A percentile compares a stretch with the other conserved stretches of the same genome.
Evolutionary conservation across 2,888 invertebrate species (phyloP).

Genomic region (Steromphala cineraria): DNA sequence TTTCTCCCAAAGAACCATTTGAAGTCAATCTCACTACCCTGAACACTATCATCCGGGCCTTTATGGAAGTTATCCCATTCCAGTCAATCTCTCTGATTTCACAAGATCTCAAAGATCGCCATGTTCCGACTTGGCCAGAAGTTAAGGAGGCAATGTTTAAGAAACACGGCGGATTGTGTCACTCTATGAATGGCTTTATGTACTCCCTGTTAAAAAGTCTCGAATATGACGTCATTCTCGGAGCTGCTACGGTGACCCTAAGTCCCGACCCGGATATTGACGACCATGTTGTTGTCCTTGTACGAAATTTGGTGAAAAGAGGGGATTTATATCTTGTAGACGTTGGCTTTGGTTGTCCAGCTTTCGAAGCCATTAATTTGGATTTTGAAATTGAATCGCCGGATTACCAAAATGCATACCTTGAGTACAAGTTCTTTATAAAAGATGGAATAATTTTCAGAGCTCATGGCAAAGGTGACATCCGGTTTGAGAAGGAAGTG

Average conservation of each 20-base stretch:
- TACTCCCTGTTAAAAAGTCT: slow-evolving; percentile 37
- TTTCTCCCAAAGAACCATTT: too few relatives aligned
- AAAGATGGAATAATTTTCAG: slow-evolving; percentile 36
- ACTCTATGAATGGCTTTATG: slow-evolving; percentile 38
- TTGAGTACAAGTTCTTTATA: slow-evolving; percentile 45
- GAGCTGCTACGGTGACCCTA: slow-evolving; percentile 30
- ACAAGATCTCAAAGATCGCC: slow-evolving; percentile 19
- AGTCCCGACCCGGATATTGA: slow-evolving; percentile 26
- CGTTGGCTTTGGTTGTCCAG: slow-evolving; percentile 40
- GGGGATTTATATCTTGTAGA: slow-evolving; percentile 42
- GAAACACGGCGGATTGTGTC: slow-evolving; percentile 45
- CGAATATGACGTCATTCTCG: slow-evolving; percentile 30
- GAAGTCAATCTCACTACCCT: not conserved
- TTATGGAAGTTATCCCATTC: slow-evolving; percentile 26
- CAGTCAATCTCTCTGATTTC: slow-evolving; percentile 40
- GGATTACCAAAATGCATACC: slow-evolving; percentile 37
- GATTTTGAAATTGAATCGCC: slow-evolving; percentile 43
- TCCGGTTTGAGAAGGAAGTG: not conserved
- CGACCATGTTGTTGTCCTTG: slow-evolving; percentile 40
- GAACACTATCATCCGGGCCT: not conserved
- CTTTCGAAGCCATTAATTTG: slow-evolving; percentile 38
- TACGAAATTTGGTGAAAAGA: slow-evolving; percentile 30
- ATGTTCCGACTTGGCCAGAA: slow-evolving; percentile 32
- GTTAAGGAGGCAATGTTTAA: slow-evolving; percentile 35
- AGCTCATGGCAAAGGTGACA: slow-evolving; percentile 43